Conservation (phyloP, 1,140 invertebrate species). For the Wiebesia pumilae region DNA sequence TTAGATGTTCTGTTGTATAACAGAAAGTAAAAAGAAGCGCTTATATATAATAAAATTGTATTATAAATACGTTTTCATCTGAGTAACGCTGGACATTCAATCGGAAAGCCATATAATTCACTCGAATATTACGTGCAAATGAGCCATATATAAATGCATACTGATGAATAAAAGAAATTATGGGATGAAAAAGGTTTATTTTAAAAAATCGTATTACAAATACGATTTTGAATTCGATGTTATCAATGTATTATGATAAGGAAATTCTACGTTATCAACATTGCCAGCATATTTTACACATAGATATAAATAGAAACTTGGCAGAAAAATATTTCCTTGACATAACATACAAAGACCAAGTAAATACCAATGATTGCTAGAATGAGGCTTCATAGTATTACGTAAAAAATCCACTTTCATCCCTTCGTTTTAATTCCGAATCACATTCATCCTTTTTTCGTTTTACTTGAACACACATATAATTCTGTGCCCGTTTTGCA, state of each 20-base stretch:
- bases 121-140: constrained; percentile 11
- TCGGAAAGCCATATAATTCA: not conserved
- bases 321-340: constrained; percentile 26
- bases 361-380: constrained; percentile 37
- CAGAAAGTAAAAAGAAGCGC: not conserved
- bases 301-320: not conserved
- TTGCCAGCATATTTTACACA: constrained; percentile 18
- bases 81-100: constrained; percentile 35
- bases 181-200: not conserved
- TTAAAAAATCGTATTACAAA: constrained; percentile 40
- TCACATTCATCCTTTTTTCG: constrained; percentile 22
- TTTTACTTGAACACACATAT: constrained; percentile 33
- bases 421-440: constrained; percentile 4
- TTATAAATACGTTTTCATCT: constrained; percentile 48
- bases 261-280: constrained; percentile 18
- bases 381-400: constrained; percentile 47
- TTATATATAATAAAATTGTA: constrained; percentile 43
- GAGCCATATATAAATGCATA: not conserved
- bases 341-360: constrained; percentile 10
- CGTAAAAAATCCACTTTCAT: constrained; percentile 32
- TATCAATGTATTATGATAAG: constrained; percentile 1
- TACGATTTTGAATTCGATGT: constrained; percentile 28
- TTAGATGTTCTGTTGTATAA: constrained; percentile 11
- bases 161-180: not conserved
- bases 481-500: constrained; percentile 31